These are phyloP conservation scores for Coenonympha glycerion DNA, from an alignment of 2,888 invertebrate genomes.

Conservation along the genomic window DNA sequence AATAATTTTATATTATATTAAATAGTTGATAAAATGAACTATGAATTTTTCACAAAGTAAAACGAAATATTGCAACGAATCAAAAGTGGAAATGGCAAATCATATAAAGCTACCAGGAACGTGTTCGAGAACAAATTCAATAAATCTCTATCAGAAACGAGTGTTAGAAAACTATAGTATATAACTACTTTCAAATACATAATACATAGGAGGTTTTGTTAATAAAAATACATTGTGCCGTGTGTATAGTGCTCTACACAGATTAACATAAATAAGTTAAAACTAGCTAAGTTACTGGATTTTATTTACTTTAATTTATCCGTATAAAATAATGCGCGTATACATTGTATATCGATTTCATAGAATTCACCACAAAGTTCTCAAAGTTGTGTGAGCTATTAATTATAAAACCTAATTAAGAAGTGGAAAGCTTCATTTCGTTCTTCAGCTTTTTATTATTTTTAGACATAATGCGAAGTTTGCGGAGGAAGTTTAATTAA, in stretches of 20 bases:
- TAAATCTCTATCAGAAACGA: not conserved
- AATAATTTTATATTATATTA: no score
- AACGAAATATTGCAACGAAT: conserved; percentile 6
- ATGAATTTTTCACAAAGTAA: not conserved
- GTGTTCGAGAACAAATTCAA: conserved; percentile 9
- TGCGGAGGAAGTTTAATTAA: conserved; percentile 1
- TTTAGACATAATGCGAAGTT: not conserved
- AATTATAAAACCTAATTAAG: conserved; percentile 14
- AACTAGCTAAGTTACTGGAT: no score
- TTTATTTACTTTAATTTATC: no score
- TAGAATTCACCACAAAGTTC: no score
- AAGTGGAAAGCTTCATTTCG: conserved; percentile 2
- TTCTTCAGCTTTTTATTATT: not conserved
- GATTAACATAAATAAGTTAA: not conserved
- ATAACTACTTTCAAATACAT: not conserved
- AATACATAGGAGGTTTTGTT: not conserved
- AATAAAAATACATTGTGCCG: not conserved
- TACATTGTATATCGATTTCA: no score
- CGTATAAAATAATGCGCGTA: no score
- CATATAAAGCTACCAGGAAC: conserved; percentile 2
- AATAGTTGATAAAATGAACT: no score
- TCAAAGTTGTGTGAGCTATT: no score
- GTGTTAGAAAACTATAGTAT: not conserved
- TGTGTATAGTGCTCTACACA: no score
- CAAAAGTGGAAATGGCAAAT: conserved; percentile 6